Base-by-base conservation (phyloP, 2,113 vertebrate species). In the Struthio camelus region DNA sequence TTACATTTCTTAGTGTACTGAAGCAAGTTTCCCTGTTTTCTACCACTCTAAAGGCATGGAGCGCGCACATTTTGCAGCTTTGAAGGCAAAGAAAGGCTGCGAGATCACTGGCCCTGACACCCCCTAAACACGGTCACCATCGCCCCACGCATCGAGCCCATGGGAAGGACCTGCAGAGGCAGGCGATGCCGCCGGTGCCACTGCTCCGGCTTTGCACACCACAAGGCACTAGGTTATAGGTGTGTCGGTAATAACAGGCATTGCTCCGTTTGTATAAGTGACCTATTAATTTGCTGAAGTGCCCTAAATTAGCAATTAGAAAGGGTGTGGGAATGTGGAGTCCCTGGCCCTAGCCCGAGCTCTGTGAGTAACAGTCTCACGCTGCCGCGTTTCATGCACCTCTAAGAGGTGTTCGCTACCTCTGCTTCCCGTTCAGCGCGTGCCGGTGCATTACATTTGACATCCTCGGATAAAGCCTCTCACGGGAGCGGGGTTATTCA, bases 61-160 rank as follows among this genome's bases (percentile, higher is more conserved):
- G 9, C 7, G 13, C 59, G 56, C 50, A 70, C 3, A 67, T 24
- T 81, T 92, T 87, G 36, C 23, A 61, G 28, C 32, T 10, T 85
- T 70, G 65, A 82, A 91, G 88, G 90, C 92, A 95, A 93, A 80
- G 77, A 42, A 66, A 62, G 82, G 10, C 69, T 96, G 48, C 92
- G 90, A 96, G 71, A 85, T 93, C 84, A 87, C 88, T 90, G 80
- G 40, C 13, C 87, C 73, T 42, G 77, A 73, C 71, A 82, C 42
- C 14, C 64, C 53, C 14, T 73, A 93, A 83, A 80, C 67, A 66
- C 1, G 78, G 42, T 42, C 10, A 1, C 72, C 64, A 67, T 90
- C 38, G 75, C 80, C 78, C 18, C 11, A 4, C 0, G 53, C 13
- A 76, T 10, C 19, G 58, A 90, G 66, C 4, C 6, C 22, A 34